A percentile compares a stretch with the other conserved stretches of the same genome.
These are phyloP conservation scores for Cynopterus brachyotis DNA, from an alignment of 2,113 vertebrate species.

Conservation along the genomic window DNA sequence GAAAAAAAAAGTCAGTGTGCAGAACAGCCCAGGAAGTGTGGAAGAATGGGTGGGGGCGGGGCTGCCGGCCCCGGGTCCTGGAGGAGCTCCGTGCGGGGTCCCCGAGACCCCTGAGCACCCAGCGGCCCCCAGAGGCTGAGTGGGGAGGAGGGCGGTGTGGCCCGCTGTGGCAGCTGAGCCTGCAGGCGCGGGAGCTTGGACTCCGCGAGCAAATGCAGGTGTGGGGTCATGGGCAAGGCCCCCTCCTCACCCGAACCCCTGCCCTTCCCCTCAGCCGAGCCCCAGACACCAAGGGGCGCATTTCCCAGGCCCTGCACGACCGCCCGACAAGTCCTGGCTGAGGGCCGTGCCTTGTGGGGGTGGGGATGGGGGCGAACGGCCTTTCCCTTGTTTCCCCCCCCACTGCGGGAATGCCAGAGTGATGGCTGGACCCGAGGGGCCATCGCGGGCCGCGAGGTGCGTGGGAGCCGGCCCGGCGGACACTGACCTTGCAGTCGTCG, in stretches of 20 bases:
- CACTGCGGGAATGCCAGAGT: neutral
- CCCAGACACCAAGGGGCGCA: accelerated
- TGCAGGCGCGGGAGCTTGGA: neutral
- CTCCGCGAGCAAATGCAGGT: neutral
- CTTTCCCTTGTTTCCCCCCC: neutral
- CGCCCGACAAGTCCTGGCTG: neutral
- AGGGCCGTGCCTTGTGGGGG: neutral
- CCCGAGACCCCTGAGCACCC: neutral
- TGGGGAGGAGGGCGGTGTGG: neutral
- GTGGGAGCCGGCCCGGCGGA: neutral
- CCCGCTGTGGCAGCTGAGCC: neutral
- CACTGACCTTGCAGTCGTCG: neutral
- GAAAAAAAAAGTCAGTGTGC: neutral
- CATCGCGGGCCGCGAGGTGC: accelerated
- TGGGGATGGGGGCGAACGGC: no score
- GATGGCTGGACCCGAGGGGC: neutral
- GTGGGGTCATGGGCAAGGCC: no score
- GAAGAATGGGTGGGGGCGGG: neutral
- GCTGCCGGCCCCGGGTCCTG: no score
- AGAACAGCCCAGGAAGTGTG: neutral
- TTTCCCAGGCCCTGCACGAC: neutral
- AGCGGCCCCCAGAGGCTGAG: neutral
- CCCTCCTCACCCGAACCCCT: neutral
- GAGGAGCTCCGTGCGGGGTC: neutral
- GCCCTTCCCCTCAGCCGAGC: neutral